A percentile compares a stretch with the other conserved stretches of the same genome.
Conservation (phyloP, 2,888 invertebrate species). For the Parnassius smintheus region DNA sequence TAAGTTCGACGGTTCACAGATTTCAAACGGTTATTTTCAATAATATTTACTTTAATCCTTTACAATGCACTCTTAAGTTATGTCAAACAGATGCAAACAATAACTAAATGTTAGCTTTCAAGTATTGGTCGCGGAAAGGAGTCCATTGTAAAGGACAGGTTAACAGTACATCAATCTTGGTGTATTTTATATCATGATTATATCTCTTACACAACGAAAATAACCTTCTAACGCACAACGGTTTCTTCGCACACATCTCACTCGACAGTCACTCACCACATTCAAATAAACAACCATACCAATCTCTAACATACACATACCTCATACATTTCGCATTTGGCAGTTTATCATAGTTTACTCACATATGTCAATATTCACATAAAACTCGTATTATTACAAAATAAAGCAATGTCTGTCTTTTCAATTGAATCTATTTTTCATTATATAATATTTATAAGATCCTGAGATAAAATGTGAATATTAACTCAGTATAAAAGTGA, state of each 20-base stretch:
- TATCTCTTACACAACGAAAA: slow-evolving; percentile 68
- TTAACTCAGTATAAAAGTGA: slow-evolving; percentile 57
- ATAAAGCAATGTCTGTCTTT: slow-evolving; percentile 37
- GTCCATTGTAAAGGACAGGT: slow-evolving; percentile 59
- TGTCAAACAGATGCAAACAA: slow-evolving; percentile 17
- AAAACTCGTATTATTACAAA: slow-evolving; percentile 51
- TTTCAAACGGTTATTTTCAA: slow-evolving; percentile 66
- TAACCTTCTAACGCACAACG: slow-evolving; percentile 49
- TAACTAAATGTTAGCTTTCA: slow-evolving; percentile 10
- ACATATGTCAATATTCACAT: slow-evolving; percentile 71
- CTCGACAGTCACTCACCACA: slow-evolving; percentile 31
- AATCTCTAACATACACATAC: slow-evolving; percentile 32
- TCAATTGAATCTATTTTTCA: slow-evolving; percentile 40
- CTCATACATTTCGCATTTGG: slow-evolving; percentile 66
- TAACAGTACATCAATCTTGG: slow-evolving; percentile 68
- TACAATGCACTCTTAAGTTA: slow-evolving; percentile 55
- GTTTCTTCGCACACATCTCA: slow-evolving; percentile 36
- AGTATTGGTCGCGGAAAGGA: slow-evolving; percentile 36
- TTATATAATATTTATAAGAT: slow-evolving; percentile 37
- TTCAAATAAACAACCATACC: slow-evolving; percentile 39
- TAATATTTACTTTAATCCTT: slow-evolving; percentile 57
- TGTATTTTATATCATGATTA: slow-evolving; percentile 73
- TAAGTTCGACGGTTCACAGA: slow-evolving; percentile 71
- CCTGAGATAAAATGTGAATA: slow-evolving; percentile 64
- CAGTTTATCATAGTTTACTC: slow-evolving; percentile 69